Base-by-base conservation (phyloP, 2,113 vertebrate species). In the Calyptommatus sinebrachiatus region DNA sequence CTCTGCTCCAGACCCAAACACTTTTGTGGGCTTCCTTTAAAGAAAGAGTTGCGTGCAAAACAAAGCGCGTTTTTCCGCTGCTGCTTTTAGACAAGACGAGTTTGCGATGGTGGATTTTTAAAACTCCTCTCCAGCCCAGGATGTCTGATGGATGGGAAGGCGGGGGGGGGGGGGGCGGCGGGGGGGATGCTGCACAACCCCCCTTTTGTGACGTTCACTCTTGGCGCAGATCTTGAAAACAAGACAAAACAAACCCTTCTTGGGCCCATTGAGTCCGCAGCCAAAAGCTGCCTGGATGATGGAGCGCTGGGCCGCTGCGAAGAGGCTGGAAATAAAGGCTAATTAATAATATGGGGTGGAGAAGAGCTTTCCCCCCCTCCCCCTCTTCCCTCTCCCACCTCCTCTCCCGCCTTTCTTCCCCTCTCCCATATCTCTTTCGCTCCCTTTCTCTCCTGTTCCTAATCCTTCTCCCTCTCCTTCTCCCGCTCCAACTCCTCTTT, bases 81-180 rank as follows among this genome's bases (percentile, higher is more conserved):
- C 50, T 53, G 11, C 50, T 53, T 14, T 12, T 53, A 85, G 90
- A 91, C 90, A 90, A 90, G 81, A 84, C 61, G 87, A 87, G 87
- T 85, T 83, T 92, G 89, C 89, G 77, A 57, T 73, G 89, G 86
- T 86, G n/a, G n/a, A n/a, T 90, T 53, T 86, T 89, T n/a, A n/a
- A n/a, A n/a, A 85, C 91, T 91, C 88, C 88, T 89, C 84, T 86
- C 92, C n/a, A 90, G 90, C 93, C 92, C 89, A 88, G 87, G 93
- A 92, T 91, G 91, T 93, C 93, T 86, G 90, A 92, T 84, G 90
- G n/a, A 21, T 5, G 53, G 21, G 60, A 20, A 86, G 79, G 85
- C 7, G 60, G n/a, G 87, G 79, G 85, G 90, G n/a, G 20, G 9
- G 69, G 12, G 31, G 16, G 87, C 78, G 85, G 46, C n/a, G n/a